Evolutionary conservation across 2,888 invertebrate species (phyloP).

Genomic region (Drosophila phalerata): DNA sequence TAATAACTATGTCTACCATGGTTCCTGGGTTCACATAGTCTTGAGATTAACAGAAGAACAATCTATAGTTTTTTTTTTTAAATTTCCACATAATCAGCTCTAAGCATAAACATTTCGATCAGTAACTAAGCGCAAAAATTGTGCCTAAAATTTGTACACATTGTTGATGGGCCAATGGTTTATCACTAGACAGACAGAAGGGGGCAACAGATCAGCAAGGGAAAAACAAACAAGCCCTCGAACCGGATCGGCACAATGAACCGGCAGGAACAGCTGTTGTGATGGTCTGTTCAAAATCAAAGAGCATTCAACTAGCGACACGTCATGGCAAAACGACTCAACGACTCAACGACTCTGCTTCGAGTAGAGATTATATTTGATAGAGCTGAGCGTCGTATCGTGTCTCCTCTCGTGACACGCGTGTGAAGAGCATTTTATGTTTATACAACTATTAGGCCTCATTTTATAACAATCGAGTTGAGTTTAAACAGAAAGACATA

Average conservation of each 20-base stretch:
- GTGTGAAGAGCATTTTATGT: background rate
- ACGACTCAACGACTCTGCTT: background rate
- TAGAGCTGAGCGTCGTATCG: background rate
- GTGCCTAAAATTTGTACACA: background rate
- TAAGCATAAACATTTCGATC: background rate
- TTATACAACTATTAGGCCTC: background rate
- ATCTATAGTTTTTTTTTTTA: background rate
- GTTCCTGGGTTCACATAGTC: background rate
- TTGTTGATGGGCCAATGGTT: constrained; percentile 3
- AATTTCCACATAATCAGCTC: background rate
- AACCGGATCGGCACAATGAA: constrained; percentile 23
- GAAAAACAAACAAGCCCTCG: constrained; percentile 27
- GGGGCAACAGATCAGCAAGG: constrained; percentile 28
- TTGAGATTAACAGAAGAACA: background rate
- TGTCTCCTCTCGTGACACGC: background rate
- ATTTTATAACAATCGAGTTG: too few relatives aligned
- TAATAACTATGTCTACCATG: background rate
- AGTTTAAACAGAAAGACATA: too few relatives aligned
- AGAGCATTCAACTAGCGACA: constrained; percentile 51
- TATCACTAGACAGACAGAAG: constrained; percentile 10
- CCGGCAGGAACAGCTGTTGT: constrained; percentile 32
- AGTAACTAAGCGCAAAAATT: constrained; percentile 7
- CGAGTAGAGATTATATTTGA: background rate
- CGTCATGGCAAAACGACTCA: constrained; percentile 48
- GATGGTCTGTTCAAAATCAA: constrained; percentile 52